Conservation (phyloP, 2,888 invertebrate genomes). For the Isoperla grammatica region DNA sequence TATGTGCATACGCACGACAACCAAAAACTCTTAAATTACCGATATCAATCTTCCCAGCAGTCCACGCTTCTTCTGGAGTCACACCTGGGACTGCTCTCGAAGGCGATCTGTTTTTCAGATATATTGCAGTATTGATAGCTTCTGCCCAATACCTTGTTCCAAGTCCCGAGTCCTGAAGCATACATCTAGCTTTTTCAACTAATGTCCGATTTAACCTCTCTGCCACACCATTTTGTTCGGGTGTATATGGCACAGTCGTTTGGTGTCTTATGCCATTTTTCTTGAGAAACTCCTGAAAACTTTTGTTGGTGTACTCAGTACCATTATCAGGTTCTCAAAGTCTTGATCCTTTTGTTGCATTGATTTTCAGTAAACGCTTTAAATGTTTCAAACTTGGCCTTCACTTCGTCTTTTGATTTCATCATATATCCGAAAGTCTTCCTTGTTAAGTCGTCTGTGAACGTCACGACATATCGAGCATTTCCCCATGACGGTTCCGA, state of each 20-base stretch:
- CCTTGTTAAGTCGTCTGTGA: constrained; percentile 39
- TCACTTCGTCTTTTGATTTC: constrained; percentile 36
- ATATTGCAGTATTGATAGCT: constrained; percentile 29
- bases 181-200: constrained; percentile 31
- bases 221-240: constrained; percentile 40
- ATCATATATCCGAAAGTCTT: constrained; percentile 36
- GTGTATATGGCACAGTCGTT: constrained; percentile 36
- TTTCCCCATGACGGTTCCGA: constrained; percentile 24
- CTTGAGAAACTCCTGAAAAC: constrained; percentile 33
- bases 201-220: too few relatives aligned
- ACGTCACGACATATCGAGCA: constrained; percentile 39
- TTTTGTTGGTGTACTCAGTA: constrained; percentile 4
- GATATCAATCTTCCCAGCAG: constrained; percentile 13
- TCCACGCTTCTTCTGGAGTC: constrained; percentile 20
- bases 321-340: constrained; percentile 39
- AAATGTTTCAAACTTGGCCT: constrained; percentile 34
- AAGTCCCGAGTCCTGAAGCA: not conserved
- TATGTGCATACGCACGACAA: constrained; percentile 21
- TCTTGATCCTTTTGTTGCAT: constrained; percentile 33
- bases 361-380: constrained; percentile 36
- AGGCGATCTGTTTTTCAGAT: constrained; percentile 32
- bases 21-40: constrained; percentile 18
- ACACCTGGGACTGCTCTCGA: constrained; percentile 24
- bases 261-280: constrained; percentile 37
- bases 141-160: constrained; percentile 29